Percentiles rank a stretch among this genome's conserved stretches.
phyloP scores from a whole-genome alignment of 2,797 vertebrate species.

The Pangasius sanitwongsei region DNA sequence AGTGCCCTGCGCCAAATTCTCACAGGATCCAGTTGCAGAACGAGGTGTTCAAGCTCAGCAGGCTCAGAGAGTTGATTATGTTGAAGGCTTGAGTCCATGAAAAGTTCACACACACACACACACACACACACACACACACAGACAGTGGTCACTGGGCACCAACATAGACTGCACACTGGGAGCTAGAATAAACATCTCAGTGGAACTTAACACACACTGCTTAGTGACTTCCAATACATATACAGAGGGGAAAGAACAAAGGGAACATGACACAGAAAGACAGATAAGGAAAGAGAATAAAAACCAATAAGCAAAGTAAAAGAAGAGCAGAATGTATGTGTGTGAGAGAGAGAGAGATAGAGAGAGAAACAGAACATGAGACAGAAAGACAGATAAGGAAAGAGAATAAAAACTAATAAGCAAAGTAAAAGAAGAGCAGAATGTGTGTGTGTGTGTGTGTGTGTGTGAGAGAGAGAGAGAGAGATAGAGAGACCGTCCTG shows the following conservation, averaged over 20 bases:
- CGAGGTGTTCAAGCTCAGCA: neutral
- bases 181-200: no score
- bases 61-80: no score
- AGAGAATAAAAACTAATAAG: neutral
- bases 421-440: neutral
- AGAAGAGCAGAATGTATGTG: neutral
- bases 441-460: neutral
- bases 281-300: neutral
- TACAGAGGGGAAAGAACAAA: no score
- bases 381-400: neutral
- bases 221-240: no score
- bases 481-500: conserved; percentile 65
- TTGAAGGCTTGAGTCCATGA: neutral
- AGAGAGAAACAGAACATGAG: neutral
- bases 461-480: neutral
- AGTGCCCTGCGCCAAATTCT: neutral
- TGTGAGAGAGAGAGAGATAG: neutral
- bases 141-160: neutral
- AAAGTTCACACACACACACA: neutral
- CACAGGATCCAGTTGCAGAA: neutral
- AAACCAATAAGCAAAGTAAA: neutral
- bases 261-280: no score
- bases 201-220: no score
- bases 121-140: neutral
- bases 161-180: no score